phyloP scores from a whole-genome alignment of 2,797 vertebrate species.

The Poecilia picta region DNA sequence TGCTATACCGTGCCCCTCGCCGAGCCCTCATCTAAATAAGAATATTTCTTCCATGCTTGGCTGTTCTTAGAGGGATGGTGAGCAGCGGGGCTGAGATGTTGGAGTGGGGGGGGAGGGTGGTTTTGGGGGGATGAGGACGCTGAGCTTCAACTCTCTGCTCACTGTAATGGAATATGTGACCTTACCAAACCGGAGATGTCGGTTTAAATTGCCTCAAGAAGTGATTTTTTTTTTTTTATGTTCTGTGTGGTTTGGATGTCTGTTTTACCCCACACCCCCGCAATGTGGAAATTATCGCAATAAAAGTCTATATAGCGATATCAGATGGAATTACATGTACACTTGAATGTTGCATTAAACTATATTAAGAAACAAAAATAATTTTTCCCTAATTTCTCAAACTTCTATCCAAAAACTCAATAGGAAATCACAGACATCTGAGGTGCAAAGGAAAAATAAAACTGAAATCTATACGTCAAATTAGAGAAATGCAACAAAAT shows the following conservation, averaged over 20 bases:
- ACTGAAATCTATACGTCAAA: no score
- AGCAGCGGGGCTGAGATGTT: constrained; percentile 57
- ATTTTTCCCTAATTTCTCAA: background rate
- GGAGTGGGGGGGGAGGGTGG: constrained; percentile 4
- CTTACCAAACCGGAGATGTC: constrained; percentile 73
- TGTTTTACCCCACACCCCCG: constrained; percentile 43
- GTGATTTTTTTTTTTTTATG: constrained; percentile 44
- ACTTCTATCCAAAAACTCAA: background rate
- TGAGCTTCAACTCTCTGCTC: constrained; percentile 48
- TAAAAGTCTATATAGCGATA: background rate
- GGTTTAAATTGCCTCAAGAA: constrained; percentile 55
- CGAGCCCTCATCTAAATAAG: constrained; percentile 75
- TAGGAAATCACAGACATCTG: background rate
- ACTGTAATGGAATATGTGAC: constrained; percentile 71
- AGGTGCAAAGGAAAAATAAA: background rate
- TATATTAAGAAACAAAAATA: background rate
- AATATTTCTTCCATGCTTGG: constrained; percentile 79
- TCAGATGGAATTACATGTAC: background rate
- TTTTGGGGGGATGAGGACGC: constrained; percentile 1
- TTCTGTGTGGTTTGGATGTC: constrained; percentile 51
- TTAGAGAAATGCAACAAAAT: background rate
- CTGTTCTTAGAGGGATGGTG: constrained; percentile 67
- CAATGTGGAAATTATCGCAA: constrained; percentile 22
- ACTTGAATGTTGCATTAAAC: background rate
- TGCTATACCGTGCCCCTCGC: constrained; percentile 66